Base-by-base conservation (phyloP, 2,113 vertebrate genomes). In the Speoplatyrhinus poulsoni region DNA sequence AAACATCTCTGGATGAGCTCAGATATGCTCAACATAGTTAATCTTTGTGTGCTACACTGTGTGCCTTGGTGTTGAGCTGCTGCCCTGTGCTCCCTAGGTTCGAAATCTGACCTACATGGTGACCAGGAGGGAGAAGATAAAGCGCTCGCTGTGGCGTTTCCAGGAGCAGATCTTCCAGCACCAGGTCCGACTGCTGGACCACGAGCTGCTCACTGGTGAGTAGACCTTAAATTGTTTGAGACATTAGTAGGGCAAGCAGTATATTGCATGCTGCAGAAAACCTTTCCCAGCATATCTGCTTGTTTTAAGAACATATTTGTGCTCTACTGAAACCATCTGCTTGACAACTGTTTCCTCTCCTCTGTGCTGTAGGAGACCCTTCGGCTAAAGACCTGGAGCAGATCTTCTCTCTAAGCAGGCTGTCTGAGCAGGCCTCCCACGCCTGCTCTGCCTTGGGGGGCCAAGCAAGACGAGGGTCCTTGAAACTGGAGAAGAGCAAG, bases 31-130 rank as follows among this genome's bases (percentile, higher is more conserved):
- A 41, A 41, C 36, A 8, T 5, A 41, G 4, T 41, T 41, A 5
- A 41, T 5, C 36, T 41, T 41, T 58, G 17, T 26, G 3, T 13
- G 9, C 9, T 46, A 3, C 36, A 47, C 36, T 41, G 7, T 16
- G 13, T 47, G 13, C 19, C 57, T 4, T 19, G 26, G 1, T 17
- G 53, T 26, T 68, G 1, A 47, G n/a, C 12, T 49, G 55, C 33
- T 54, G 32, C 60, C 46, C 47, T 65, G 15, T 72, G 65, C 12
- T 11, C 65, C 19, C 87, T 85, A 99, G 98, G 98, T 98, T 53
- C 95, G 98, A 13, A 99, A 98, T 85, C 93, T 99, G 85, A 99
- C 96, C 63, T 98, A 99, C 91, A 99, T 99, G 97, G 98, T 99
- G 92, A 98, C 95, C 0, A 94, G 97, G 73, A 91, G 98, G 84